Evolutionary conservation across 2,888 invertebrate genomes (phyloP).

Genomic region (Dryomyza anilis): DNA sequence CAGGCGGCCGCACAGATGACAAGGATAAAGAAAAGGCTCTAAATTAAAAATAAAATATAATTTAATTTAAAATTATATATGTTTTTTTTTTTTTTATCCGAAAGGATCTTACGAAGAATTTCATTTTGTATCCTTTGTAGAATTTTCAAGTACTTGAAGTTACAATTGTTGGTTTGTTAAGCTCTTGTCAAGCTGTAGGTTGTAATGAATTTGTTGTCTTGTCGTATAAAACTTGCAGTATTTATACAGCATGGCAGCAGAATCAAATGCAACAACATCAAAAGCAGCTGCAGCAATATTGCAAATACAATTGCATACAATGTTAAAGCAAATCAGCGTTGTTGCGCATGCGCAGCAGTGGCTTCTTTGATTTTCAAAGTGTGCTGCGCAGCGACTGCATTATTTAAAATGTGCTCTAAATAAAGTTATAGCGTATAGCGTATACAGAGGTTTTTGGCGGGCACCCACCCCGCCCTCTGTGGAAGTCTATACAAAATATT

Average conservation of each 20-base stretch:
- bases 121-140: constrained; percentile 31
- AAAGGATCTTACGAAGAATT: constrained; percentile 41
- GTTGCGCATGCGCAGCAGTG: constrained; percentile 1
- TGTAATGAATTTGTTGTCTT: constrained; percentile 5
- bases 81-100: neutral
- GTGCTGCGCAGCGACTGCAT: constrained; percentile 1
- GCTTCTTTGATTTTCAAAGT: neutral
- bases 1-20: constrained; percentile 32
- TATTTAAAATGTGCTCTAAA: too few species aligned
- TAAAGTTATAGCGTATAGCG: too few species aligned
- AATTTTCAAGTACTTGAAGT: neutral
- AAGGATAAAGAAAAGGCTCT: constrained; percentile 38
- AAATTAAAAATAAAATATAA: constrained; percentile 4
- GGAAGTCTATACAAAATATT: too few species aligned
- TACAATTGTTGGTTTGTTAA: neutral
- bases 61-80: neutral
- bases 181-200: constrained; percentile 4
- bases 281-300: constrained; percentile 8
- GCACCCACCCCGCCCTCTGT: too few species aligned
- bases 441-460: too few species aligned
- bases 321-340: neutral
- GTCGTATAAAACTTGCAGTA: neutral
- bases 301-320: constrained; percentile 8
- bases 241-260: constrained; percentile 10
- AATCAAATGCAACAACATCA: neutral